Base-by-base conservation (phyloP, 2,888 invertebrate genomes). In the Lithophane leautieri region DNA sequence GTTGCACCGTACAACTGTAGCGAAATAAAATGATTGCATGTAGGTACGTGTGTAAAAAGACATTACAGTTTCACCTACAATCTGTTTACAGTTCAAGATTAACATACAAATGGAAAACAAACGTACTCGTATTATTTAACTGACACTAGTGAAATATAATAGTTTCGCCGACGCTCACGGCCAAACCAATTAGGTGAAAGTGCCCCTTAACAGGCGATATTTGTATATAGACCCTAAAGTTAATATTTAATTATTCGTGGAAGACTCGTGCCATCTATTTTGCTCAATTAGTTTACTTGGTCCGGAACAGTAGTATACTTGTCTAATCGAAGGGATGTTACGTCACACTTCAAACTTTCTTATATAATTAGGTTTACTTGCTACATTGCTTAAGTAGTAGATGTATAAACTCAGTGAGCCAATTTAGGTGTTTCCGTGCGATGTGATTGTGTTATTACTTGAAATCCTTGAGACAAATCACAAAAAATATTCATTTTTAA, bases 241-340 rank as follows among this genome's bases (percentile, higher is more conserved):
- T 81, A 76, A 82, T 82, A 86, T 86, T 89, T 83, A 86, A 88
- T 86, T 81, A 80, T 78, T 86, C 75, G 58, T 74, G 62, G 78
- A 83, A 85, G 76, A 72, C 75, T 74, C 70, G 50, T 78, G 70
- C 75, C 72, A 78, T 84, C 69, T 80, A 85, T 86, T 89, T 82
- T 70, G 63, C 73, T 78, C 75, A 84, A 84, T 88, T 85, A 85
- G 81, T 83, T 82, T 19, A 52, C 68, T 77, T n/a, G 28, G 40
- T 44, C 50, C 58, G 56, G 60, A 82, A 73, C 65, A 67, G 70
- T 73, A 67, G 72, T 76, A 73, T 63, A 80, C 47, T 74, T 70
- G 74, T 67, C 58, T 74, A 74, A 72, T 72, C 65, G 47, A 78
- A 68, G 58, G 54, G 61, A 73, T 63, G 76, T 70, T 63, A 61